Conservation (phyloP, 2,797 vertebrate genomes). For the Threskiornis aethiopicus region DNA sequence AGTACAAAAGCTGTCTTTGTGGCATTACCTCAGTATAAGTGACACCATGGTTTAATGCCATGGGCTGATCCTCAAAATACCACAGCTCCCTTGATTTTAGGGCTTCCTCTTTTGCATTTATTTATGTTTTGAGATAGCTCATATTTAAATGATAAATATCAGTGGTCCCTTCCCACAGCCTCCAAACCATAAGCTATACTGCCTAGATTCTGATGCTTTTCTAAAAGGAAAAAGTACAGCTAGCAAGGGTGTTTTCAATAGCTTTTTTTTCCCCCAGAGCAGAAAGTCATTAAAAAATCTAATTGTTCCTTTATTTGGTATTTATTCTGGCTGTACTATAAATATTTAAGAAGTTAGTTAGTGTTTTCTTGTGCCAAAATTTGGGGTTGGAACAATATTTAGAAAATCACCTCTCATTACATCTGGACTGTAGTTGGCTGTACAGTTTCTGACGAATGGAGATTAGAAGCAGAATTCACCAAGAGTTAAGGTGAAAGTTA, state of each 20-base stretch:
- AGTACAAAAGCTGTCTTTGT: neutral
- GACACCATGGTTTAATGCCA: neutral
- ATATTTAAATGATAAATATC: neutral
- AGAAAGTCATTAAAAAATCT: neutral
- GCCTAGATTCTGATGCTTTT: neutral
- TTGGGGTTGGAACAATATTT: neutral
- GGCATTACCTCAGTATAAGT: neutral
- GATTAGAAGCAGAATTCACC: neutral
- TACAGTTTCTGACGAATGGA: neutral
- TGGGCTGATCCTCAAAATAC: neutral
- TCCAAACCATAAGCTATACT: neutral
- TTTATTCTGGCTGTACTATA: neutral
- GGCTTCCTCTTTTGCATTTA: neutral
- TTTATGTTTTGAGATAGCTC: neutral
- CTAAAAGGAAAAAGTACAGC: neutral
- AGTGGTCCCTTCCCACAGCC: neutral
- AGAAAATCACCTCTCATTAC: neutral
- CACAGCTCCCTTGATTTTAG: neutral
- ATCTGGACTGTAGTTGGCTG: neutral
- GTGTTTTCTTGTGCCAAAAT: neutral
- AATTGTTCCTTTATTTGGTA: neutral
- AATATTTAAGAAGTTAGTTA: neutral
- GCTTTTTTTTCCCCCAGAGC: rapidly evolving
- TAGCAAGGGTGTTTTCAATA: neutral
- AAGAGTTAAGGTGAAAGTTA: neutral